phyloP scores from a whole-genome alignment of 2,888 invertebrate genomes.

The Agrotis clavis region DNA sequence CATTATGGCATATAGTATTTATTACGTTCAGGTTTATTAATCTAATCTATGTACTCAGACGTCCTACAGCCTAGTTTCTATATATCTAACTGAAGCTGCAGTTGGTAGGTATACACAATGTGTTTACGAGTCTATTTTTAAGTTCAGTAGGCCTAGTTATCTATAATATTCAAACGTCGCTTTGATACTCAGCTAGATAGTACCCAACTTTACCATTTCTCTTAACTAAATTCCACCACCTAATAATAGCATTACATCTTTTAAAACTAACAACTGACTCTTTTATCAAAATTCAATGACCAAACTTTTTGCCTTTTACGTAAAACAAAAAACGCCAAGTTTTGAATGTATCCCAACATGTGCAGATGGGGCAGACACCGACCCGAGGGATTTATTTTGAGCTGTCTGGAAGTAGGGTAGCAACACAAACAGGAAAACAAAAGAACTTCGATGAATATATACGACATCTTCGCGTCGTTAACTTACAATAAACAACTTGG shows the following conservation, averaged over 20 bases:
- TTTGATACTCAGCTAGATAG: background rate
- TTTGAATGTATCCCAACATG: slow-evolving; percentile 43
- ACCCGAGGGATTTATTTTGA: slow-evolving; percentile 64
- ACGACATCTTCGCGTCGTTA: slow-evolving; percentile 38
- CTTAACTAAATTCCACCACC: too few species aligned
- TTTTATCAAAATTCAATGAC: slow-evolving; percentile 1
- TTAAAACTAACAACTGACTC: background rate
- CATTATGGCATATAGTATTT: too few species aligned
- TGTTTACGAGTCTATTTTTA: too few species aligned
- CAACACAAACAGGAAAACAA: slow-evolving; percentile 61
- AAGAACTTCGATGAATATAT: slow-evolving; percentile 42
- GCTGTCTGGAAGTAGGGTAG: slow-evolving; percentile 58
- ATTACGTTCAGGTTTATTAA: background rate
- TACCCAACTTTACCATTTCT: background rate
- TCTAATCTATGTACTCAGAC: too few species aligned
- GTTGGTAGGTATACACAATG: background rate
- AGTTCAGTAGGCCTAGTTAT: background rate
- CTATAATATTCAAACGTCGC: background rate
- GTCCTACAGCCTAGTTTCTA: background rate
- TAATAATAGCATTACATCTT: too few species aligned
- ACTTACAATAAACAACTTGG: slow-evolving; percentile 8
- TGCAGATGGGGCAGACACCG: slow-evolving; percentile 57
- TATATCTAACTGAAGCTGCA: background rate
- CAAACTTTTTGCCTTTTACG: slow-evolving; percentile 9
- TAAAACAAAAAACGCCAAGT: slow-evolving; percentile 28